Evolutionary conservation across 2,113 vertebrate species (phyloP).

Genomic region (Thamnaconus septentrionalis): DNA sequence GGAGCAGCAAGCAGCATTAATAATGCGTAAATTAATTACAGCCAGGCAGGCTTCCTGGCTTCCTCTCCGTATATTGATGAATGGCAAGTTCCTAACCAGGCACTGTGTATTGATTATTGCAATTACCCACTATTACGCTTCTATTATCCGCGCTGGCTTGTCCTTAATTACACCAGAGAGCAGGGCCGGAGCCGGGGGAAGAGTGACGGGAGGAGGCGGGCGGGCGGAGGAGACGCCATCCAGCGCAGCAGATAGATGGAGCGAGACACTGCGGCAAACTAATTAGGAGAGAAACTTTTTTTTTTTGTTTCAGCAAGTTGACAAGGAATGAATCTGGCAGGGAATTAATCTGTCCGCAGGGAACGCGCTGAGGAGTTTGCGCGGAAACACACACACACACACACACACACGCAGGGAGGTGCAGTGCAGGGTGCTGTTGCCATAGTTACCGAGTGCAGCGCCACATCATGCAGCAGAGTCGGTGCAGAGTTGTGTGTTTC

Average conservation of each 20-base stretch:
- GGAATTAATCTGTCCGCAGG: conserved; percentile 70
- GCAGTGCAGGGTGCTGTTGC: conserved; percentile 63
- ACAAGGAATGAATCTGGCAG: conserved; percentile 75
- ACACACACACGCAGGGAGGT: conserved; percentile 33
- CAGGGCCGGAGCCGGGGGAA: conserved; percentile 1
- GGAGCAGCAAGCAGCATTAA: background rate
- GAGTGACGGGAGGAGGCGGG: conserved; percentile 35
- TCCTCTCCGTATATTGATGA: conserved; percentile 30
- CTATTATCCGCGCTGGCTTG: conserved; percentile 68
- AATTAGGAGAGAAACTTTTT: conserved; percentile 77
- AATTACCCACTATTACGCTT: conserved; percentile 72
- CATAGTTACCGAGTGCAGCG: conserved; percentile 61
- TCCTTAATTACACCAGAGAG: conserved; percentile 71
- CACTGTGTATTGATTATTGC: conserved; percentile 69
- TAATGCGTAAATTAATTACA: background rate
- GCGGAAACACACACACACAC: conserved; percentile 21
- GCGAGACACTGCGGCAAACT: conserved; percentile 66
- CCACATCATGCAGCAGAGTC: conserved; percentile 66
- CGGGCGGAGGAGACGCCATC: conserved; percentile 18
- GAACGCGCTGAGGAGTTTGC: conserved; percentile 51
- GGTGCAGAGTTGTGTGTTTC: conserved; percentile 56
- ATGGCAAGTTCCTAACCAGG: conserved; percentile 41
- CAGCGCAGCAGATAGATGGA: conserved; percentile 63
- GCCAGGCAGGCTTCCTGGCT: conserved; percentile 1
- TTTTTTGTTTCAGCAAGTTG: conserved; percentile 70